Evolutionary conservation across 2,113 vertebrate genomes (phyloP).

Genomic region (Cheilinus undulatus): DNA sequence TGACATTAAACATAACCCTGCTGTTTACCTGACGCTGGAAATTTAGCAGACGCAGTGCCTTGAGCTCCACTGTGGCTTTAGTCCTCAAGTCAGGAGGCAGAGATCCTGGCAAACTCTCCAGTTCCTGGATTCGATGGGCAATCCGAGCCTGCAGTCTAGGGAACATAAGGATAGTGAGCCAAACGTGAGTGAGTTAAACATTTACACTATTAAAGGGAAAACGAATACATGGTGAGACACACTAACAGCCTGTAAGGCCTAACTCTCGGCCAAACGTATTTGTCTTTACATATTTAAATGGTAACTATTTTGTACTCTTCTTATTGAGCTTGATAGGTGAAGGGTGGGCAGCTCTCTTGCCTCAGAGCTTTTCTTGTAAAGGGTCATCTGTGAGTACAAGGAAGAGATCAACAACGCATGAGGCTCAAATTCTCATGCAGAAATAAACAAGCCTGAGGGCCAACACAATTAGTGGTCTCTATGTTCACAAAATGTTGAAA

Average conservation of each 20-base stretch:
- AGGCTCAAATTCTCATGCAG: neutral
- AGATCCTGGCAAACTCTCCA: conserved; percentile 97
- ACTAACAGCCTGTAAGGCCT: no score
- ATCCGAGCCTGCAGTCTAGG: conserved; percentile 96
- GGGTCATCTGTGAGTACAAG: neutral
- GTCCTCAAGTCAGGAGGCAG: conserved; percentile 95
- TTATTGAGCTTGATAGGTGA: neutral
- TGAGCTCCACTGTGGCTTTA: conserved; percentile 98
- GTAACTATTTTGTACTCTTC: neutral
- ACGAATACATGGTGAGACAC: no score
- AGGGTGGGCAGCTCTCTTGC: neutral
- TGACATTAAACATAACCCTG: neutral
- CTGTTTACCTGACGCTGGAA: conserved; percentile 94
- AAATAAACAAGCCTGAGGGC: conserved; percentile 12
- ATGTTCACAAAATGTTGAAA: neutral
- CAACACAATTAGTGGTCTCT: no score
- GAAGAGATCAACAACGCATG: neutral
- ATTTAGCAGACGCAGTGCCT: conserved; percentile 95
- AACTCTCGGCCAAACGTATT: no score
- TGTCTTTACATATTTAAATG: no score
- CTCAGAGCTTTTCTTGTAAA: neutral
- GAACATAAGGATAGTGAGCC: conserved; percentile 2
- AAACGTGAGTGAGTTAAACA: neutral
- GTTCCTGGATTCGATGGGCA: conserved; percentile 96
- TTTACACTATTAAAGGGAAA: no score